Evolutionary conservation across 2,113 vertebrate genomes (phyloP), one percentile per base, ranked within the genome.

Genomic region (Etia nguti): DNA sequence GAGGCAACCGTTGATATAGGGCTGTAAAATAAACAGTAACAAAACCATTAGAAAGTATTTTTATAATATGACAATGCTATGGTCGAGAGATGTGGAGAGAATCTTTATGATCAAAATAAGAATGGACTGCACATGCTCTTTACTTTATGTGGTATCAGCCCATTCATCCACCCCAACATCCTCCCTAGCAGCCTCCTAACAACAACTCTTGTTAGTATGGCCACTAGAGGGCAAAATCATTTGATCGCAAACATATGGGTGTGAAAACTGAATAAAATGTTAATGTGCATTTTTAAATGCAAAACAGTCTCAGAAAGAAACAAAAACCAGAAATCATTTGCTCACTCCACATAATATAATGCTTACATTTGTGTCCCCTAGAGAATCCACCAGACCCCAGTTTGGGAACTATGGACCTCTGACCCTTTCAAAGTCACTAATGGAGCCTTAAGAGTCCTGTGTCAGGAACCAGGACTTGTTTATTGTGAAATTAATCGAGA

Each of bases 111-210:
- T 68, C 6, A 68, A 13, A 68, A 38, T 68, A 13, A 68, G 60
- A 38, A 38, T 20, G 34, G 8, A 8, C 20, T 68, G 62, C 0
- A 20, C 62, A 22, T 38, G 20, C 3, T 38, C 4, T 38, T 38
- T 22, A 13, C 20, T 68, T 68, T 6, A 68, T 38, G 62, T 13
- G 22, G 20, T 3, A 2, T 68, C 34, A 68, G 26, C 20, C 52
- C 13, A 16, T 26, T 29, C 31, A 20, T 73, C 52, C 52, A 57
- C 54, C 29, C 68, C n/a, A n/a, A 26, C 29, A 31, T 36, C 52
- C n/a, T 57, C 38, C 29, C 2, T 6, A 24, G 9, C 0, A 68
- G 62, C 62, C 34, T 38, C 34, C 62, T 38, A 68, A 68, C 0
- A 70, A 43, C 5, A 4, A 22, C 68, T 46, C 0, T 73, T 73